A percentile compares a stretch with the other conserved stretches of the same genome.
Conservation (phyloP, 37 sponge, comb jelly and placozoan genomes). For the Axinella damicornis region DNA sequence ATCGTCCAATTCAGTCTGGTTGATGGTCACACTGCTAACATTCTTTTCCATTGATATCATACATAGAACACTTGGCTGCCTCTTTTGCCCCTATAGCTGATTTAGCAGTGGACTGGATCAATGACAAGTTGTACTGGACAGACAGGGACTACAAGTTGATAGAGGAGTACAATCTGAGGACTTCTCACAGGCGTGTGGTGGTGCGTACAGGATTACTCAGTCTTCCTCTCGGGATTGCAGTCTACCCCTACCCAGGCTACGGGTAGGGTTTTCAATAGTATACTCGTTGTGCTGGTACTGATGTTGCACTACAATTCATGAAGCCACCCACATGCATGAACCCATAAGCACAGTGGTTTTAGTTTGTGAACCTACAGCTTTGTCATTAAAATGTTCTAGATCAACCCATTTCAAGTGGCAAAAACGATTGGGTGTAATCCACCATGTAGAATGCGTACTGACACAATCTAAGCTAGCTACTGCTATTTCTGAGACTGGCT, state of each 20-base stretch:
- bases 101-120: conserved; percentile 59
- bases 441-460: no score
- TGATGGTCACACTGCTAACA: no score
- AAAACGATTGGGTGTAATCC: no score
- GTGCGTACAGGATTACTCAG: background rate
- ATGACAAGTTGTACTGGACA: conserved; percentile 44
- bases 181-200: background rate
- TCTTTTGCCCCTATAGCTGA: conserved; percentile 19
- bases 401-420: no score
- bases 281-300: conserved; percentile 5
- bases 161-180: conserved; percentile 33
- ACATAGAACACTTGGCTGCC: no score
- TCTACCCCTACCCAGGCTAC: conserved; percentile 49
- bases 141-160: background rate
- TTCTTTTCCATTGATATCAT: no score
- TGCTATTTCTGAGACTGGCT: no score
- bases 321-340: conserved; percentile 28
- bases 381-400: no score
- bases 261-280: conserved; percentile 38
- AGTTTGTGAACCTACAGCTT: no score
- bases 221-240: background rate
- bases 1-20: no score
- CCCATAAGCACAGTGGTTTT: no score
- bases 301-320: background rate
- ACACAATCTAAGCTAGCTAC: no score